These are phyloP conservation scores for Procambarus virginalis DNA, from an alignment of 1,140 invertebrate species.

Conservation along the genomic window DNA sequence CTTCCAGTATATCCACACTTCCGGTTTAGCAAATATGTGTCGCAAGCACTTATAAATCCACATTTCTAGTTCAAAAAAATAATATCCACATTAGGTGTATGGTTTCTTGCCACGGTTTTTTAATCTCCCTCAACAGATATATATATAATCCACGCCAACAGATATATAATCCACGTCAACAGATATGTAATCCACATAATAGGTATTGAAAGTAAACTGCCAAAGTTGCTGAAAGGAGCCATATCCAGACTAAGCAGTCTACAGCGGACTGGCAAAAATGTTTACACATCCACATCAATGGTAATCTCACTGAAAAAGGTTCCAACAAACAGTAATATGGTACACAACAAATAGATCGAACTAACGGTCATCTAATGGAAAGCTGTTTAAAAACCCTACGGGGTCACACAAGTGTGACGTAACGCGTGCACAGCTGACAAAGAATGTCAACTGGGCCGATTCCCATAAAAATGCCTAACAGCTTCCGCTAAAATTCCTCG, in stretches of 20 bases:
- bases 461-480: background rate
- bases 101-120: no score
- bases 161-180: no score
- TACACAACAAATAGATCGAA: background rate
- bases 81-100: no score
- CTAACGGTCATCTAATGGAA: background rate
- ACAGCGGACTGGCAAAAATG: background rate
- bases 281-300: background rate
- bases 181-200: no score
- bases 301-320: background rate
- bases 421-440: background rate
- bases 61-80: no score
- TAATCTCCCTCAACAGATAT: no score
- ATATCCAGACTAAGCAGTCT: background rate
- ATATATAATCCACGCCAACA: no score
- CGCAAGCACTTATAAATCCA: no score
- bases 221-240: background rate
- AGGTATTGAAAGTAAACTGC: background rate
- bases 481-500: background rate
- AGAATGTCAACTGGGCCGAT: background rate
- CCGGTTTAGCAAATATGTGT: no score
- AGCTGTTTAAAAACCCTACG: background rate
- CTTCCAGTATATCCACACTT: no score
- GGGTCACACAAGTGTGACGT: background rate
- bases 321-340: background rate